Conservation (phyloP, 64 coral and sea anemone species). For the Stichodactyla mertensii region DNA sequence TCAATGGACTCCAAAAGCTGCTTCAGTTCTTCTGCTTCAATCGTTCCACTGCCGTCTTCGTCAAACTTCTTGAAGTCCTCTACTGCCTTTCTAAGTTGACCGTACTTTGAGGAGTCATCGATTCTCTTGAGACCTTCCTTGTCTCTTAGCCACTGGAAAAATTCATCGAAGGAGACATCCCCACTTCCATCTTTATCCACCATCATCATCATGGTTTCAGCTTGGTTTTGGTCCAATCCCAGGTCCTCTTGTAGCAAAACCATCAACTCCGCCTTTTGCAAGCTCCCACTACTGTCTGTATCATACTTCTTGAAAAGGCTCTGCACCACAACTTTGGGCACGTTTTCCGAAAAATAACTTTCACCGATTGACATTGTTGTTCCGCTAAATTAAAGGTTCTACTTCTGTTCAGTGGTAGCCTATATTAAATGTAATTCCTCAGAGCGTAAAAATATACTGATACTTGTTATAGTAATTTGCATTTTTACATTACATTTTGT, state of each 20-base stretch:
- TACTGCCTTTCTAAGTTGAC: constrained; percentile 53
- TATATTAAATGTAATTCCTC: not conserved
- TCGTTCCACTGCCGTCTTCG: constrained; percentile 60
- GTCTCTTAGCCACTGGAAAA: constrained; percentile 48
- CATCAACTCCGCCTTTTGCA: constrained; percentile 46
- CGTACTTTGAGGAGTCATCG: constrained; percentile 40
- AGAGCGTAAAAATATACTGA: not conserved
- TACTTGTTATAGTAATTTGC: not conserved
- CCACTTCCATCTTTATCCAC: constrained; percentile 71
- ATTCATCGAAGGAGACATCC: constrained; percentile 56
- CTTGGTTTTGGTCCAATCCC: constrained; percentile 32
- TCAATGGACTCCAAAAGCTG: constrained; percentile 40
- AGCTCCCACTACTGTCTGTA: constrained; percentile 33
- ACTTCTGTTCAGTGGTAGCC: not conserved
- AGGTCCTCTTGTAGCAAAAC: constrained; percentile 28
- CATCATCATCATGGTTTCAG: constrained; percentile 42
- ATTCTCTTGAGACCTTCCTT: constrained; percentile 37
- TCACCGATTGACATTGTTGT: not conserved
- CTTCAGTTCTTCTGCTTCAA: constrained; percentile 61
- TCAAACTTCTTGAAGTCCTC: constrained; percentile 81
- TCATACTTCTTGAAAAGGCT: constrained; percentile 74
- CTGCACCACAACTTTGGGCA: constrained; percentile 59
- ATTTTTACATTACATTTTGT: not conserved
- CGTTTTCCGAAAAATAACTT: constrained; percentile 49
- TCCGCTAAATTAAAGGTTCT: not conserved